Conservation (phyloP, 1,140 invertebrate genomes). For the Anastrepha ludens region DNA sequence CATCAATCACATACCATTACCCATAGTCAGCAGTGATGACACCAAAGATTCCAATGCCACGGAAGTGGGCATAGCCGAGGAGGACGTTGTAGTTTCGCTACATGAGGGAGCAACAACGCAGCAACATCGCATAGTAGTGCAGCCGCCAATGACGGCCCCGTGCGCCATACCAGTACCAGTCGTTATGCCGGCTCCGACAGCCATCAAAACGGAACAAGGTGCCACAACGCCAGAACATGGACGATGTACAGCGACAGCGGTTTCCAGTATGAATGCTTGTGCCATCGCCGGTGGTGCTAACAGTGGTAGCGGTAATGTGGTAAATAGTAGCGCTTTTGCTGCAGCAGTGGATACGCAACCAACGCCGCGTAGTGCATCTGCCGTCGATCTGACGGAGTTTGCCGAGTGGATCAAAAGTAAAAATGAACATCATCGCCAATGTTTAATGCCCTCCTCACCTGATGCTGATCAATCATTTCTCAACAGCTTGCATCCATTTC, state of each 20-base stretch:
- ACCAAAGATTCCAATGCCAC: constrained; percentile 58
- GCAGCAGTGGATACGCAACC: constrained; percentile 40
- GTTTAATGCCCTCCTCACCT: constrained; percentile 58
- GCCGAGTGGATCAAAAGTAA: constrained; percentile 58
- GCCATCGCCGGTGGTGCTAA: constrained; percentile 60
- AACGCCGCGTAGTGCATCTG: constrained; percentile 35
- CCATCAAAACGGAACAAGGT: constrained; percentile 27
- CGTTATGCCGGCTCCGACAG: neutral
- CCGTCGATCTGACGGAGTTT: constrained; percentile 57
- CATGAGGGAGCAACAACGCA: constrained; percentile 36
- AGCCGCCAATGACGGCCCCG: constrained; percentile 38
- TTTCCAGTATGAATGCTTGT: constrained; percentile 59
- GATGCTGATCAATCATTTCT: constrained; percentile 71
- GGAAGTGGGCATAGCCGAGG: constrained; percentile 56
- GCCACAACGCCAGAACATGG: constrained; percentile 31
- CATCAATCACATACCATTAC: constrained; percentile 60
- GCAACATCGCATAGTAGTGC: neutral
- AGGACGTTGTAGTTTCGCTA: constrained; percentile 54
- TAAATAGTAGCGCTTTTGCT: constrained; percentile 26
- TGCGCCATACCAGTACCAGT: constrained; percentile 37
- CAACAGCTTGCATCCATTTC: constrained; percentile 70
- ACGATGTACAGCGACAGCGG: neutral
- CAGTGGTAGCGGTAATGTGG: constrained; percentile 43
- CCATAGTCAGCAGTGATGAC: constrained; percentile 56
- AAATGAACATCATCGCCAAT: constrained; percentile 57